phyloP scores from a whole-genome alignment of 2,888 invertebrate genomes.

The Spodoptera exigua region DNA sequence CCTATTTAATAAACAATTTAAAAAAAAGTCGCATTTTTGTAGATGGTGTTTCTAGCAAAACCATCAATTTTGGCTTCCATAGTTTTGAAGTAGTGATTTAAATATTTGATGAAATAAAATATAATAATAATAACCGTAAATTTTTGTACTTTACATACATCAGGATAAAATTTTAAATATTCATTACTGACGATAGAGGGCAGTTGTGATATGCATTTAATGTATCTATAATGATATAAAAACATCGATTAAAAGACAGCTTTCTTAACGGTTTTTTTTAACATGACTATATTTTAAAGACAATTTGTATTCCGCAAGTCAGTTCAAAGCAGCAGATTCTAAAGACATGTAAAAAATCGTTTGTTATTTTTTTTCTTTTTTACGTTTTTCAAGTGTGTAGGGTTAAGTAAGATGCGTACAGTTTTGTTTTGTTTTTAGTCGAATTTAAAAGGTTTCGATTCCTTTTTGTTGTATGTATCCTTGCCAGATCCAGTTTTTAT shows the following conservation, averaged over 20 bases:
- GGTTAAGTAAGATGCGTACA: conserved; percentile 63
- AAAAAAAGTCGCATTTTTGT: conserved; percentile 72
- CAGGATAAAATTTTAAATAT: conserved; percentile 50
- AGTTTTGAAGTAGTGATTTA: conserved; percentile 78
- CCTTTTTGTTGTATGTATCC: conserved; percentile 32
- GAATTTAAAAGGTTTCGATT: conserved; percentile 16
- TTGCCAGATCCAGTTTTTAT: conserved; percentile 46
- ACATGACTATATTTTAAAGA: conserved; percentile 40
- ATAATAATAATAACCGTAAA: conserved; percentile 45
- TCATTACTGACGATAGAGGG: conserved; percentile 61
- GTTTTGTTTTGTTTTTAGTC: conserved; percentile 55
- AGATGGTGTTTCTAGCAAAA: conserved; percentile 72
- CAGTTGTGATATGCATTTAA: conserved; percentile 81
- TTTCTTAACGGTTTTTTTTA: conserved; percentile 57
- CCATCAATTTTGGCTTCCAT: conserved; percentile 86
- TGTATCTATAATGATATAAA: conserved; percentile 51
- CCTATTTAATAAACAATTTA: conserved; percentile 50
- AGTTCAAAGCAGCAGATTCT: conserved; percentile 82
- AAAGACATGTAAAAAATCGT: conserved; percentile 82
- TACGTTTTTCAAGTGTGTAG: conserved; percentile 79
- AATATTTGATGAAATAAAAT: conserved; percentile 55
- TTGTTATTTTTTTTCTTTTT: conserved; percentile 71
- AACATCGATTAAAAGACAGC: conserved; percentile 68
- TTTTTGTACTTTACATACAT: conserved; percentile 82
- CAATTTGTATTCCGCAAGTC: conserved; percentile 59